phyloP scores from a whole-genome alignment of 1,140 invertebrate species.

The Geopemphigus sp. region DNA sequence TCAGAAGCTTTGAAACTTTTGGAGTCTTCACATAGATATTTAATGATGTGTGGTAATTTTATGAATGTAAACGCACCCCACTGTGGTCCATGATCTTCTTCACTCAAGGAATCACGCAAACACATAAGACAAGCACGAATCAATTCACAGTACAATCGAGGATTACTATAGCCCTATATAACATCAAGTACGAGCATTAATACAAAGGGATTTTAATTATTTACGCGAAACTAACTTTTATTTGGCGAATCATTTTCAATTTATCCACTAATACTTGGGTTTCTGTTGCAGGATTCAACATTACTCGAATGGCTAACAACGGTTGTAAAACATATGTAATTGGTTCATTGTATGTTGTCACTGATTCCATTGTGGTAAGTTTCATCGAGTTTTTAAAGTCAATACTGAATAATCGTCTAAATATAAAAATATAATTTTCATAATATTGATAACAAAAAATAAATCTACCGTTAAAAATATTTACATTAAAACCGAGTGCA shows the following conservation, averaged over 20 bases:
- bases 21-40: conserved; percentile 62
- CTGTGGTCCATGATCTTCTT: conserved; percentile 73
- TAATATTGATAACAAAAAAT: neutral
- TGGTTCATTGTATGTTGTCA: conserved; percentile 42
- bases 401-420: conserved; percentile 52
- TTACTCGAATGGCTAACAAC: conserved; percentile 69
- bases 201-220: neutral
- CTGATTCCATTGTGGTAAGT: conserved; percentile 45
- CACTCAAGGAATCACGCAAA: conserved; percentile 74
- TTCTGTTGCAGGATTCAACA: conserved; percentile 73
- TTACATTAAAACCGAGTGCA: conserved; percentile 26
- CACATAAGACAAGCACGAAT: conserved; percentile 84
- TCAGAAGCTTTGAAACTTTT: conserved; percentile 58
- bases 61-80: conserved; percentile 93
- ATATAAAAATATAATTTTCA: neutral
- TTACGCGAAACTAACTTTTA: conserved; percentile 62
- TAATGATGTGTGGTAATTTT: conserved; percentile 79
- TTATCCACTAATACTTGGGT: conserved; percentile 76
- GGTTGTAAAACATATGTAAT: conserved; percentile 44
- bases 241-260: conserved; percentile 74
- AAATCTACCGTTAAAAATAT: neutral
- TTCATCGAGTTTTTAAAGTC: conserved; percentile 40
- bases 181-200: conserved; percentile 23
- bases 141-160: conserved; percentile 79
- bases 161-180: conserved; percentile 54